These are phyloP conservation scores for Tetramorium simillimum DNA, from an alignment of 1,140 invertebrate genomes.

Conservation along the genomic window DNA sequence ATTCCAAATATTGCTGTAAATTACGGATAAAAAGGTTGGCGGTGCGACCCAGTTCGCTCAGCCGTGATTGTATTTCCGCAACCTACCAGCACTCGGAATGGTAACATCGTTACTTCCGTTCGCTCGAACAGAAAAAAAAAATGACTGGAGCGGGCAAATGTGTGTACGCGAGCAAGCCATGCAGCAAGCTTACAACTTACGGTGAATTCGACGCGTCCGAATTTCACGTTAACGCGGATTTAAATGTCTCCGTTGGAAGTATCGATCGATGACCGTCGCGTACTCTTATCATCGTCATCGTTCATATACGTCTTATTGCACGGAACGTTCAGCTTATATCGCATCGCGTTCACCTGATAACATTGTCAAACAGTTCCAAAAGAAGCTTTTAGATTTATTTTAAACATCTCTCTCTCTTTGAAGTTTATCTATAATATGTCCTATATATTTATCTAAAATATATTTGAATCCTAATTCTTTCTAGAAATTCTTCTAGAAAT, in stretches of 20 bases:
- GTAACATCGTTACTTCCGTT: conserved; percentile 53
- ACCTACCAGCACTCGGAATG: conserved; percentile 27
- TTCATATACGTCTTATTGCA: background rate
- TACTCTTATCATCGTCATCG: background rate
- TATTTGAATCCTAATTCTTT: too few relatives aligned
- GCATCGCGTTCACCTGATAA: too few relatives aligned
- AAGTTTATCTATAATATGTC: background rate
- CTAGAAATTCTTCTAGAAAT: background rate
- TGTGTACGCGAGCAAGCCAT: background rate
- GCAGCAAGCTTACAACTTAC: background rate
- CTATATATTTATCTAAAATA: too few relatives aligned
- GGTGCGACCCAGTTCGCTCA: conserved; percentile 58
- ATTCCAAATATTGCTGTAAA: conserved; percentile 70
- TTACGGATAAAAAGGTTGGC: conserved; percentile 64
- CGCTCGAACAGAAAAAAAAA: conserved; percentile 32
- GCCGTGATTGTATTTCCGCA: conserved; percentile 57
- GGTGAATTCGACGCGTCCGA: background rate
- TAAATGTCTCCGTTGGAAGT: background rate
- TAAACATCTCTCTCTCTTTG: background rate
- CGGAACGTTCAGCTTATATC: background rate
- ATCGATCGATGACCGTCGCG: background rate
- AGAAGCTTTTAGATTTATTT: background rate
- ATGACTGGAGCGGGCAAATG: background rate
- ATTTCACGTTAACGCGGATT: conserved; percentile 18
- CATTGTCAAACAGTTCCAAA: background rate